A percentile compares a stretch with the other conserved stretches of the same genome.
phyloP scores from a whole-genome alignment of 2,888 invertebrate species.

The Dyspetes luteomarginatus region DNA sequence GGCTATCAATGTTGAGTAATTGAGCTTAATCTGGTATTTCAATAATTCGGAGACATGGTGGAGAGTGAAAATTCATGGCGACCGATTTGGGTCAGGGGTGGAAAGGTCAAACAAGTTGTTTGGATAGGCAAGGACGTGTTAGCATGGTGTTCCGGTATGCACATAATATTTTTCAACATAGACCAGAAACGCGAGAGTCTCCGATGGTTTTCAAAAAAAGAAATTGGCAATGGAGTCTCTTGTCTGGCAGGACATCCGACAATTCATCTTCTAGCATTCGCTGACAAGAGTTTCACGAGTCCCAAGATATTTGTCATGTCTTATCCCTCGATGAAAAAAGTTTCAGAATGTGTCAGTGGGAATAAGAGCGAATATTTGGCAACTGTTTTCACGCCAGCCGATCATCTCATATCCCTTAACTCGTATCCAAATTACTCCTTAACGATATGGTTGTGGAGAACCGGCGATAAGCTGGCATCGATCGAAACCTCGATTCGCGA shows the following conservation, averaged over 20 bases:
- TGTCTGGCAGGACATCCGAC: constrained; percentile 76
- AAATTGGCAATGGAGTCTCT: constrained; percentile 74
- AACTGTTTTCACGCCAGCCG: constrained; percentile 73
- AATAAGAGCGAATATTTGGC: constrained; percentile 72
- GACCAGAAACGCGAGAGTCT: constrained; percentile 62
- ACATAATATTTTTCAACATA: constrained; percentile 76
- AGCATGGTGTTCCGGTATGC: constrained; percentile 77
- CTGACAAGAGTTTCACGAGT: constrained; percentile 86
- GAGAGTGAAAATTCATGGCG: constrained; percentile 68
- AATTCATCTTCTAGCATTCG: constrained; percentile 83
- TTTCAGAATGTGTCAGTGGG: constrained; percentile 73
- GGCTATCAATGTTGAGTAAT: background rate
- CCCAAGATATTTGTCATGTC: constrained; percentile 86
- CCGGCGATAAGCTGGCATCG: constrained; percentile 84
- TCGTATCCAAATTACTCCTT: constrained; percentile 82
- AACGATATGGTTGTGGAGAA: constrained; percentile 89
- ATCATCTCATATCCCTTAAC: constrained; percentile 74
- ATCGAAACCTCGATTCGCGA: constrained; percentile 77
- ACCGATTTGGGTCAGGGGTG: constrained; percentile 77
- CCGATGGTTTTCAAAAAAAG: constrained; percentile 69
- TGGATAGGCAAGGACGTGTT: constrained; percentile 78
- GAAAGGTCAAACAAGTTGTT: constrained; percentile 72
- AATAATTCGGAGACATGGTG: background rate
- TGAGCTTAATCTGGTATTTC: background rate
- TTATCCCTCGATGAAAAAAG: constrained; percentile 86